Base-by-base conservation (phyloP, 2,888 invertebrate genomes). In the Phragmatobia fuliginosa region DNA sequence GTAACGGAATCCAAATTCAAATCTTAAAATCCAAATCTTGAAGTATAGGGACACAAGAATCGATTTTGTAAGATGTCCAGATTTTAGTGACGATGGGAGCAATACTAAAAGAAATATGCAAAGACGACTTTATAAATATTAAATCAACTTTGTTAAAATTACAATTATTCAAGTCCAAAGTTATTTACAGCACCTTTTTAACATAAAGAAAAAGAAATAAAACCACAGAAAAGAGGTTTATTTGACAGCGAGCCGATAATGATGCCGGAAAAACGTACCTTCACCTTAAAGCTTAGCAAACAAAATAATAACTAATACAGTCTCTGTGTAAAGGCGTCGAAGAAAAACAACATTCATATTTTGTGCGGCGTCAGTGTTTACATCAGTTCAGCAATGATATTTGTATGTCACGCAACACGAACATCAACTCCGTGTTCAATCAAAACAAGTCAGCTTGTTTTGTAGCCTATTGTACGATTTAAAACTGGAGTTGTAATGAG, bases 361-460 rank as follows among this genome's bases (percentile, higher is more conserved):
- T 71, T 62, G 59, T 41, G 14, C 21, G 28, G 67, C 62, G 64
- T 56, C 21, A 21, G 62, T 67, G 67, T 77, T 68, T 59, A 73
- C 68, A 69, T 67, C 66, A 70, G 68, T 66, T 58, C 25, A 33
- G 41, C 41, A 31, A 61, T 74, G 41, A 75, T 76, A 72, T 71
- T 60, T 32, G 59, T 62, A 61, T 67, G 82, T 73, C 84, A 84
- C 82, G 84, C 84, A 64, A 84, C 60, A 38, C 18, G 61, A 52
- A 67, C 80, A 72, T 83, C 82, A 81, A 63, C 58, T 38, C 62
- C 21, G 41, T 56, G 66, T 62, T 70, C 61, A 65, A 77, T 75
- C 64, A 73, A 70, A 76, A 75, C 66, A 68, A 66, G 36, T 66
- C 38, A n/a, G 8, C 49, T 70, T 66, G 38, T 61, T 10, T 18